Conservation (phyloP, 2,113 vertebrate species). For the Lamprotornis superbus region DNA sequence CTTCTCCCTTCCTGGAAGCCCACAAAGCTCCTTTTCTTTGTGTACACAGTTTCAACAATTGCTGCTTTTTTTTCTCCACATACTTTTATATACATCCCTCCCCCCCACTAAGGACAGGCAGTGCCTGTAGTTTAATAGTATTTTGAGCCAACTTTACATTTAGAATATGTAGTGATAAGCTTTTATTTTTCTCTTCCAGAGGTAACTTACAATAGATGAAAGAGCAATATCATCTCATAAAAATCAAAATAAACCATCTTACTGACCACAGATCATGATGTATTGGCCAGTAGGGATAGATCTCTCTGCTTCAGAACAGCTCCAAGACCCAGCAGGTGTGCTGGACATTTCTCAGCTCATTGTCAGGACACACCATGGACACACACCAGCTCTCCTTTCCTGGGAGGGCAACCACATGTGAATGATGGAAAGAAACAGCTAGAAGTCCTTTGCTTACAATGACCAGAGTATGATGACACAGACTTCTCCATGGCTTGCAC, state of each 20-base stretch:
- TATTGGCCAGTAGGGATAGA: not conserved
- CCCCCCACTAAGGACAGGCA: not conserved
- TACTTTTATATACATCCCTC: not conserved
- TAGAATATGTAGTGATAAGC: not conserved
- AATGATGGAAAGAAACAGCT: not conserved
- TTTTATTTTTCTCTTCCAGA: not conserved
- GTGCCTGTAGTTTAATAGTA: not conserved
- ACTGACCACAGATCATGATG: not conserved
- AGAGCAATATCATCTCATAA: not conserved
- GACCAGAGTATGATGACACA: not conserved
- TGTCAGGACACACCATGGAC: not conserved
- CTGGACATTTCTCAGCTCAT: not conserved
- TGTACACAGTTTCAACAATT: not conserved
- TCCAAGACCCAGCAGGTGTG: fast-evolving
- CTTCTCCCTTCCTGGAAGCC: not conserved
- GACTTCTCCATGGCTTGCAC: not conserved
- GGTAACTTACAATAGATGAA: not conserved
- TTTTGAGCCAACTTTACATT: not conserved
- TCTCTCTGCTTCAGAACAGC: not conserved
- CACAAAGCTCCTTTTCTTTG: not conserved
- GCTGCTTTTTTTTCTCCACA: not conserved
- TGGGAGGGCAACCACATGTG: not conserved
- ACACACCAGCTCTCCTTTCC: not conserved
- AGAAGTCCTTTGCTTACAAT: not conserved
- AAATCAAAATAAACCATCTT: not conserved